Evolutionary conservation across 2,888 invertebrate genomes (phyloP), one percentile per base, ranked within the genome.

Genomic region (Drosophila cracens): DNA sequence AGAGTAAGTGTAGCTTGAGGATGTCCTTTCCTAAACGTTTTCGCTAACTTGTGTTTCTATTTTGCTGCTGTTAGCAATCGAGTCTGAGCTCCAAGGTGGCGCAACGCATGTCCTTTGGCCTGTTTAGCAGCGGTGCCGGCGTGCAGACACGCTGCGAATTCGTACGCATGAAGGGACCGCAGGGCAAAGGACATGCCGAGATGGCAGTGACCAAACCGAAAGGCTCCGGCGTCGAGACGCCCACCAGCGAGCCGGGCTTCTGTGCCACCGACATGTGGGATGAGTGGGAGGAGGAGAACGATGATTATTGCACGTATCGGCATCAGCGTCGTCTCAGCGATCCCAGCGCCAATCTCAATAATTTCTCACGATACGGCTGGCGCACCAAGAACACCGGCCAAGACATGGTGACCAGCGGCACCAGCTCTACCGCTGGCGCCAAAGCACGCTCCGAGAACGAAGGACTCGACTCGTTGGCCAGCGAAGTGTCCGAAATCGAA

Each of bases 101-200:
- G 46, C 98, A 98, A 94, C 95, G 98, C 87, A 98, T 98, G 98
- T 98, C 98, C 59, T 97, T 98, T 93, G 98, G 98, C 0, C 95
- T 98, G 76, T 97, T 97, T 92, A 97, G 97, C 77, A 94, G 95
- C 56, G 95, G 96, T 66, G 94, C 95, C 72, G 94, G 95, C 61
- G 95, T 96, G 60, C 97, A 97, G 93, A 93, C 93, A 1, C 95
- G 99, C 66, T 97, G 99, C 91, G 99, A 99, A 94, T 99, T 99
- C 94, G 99, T 99, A 57, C 95, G 98, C 72, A 98, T 99, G 98
- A 97, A 99, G 93, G 99, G 99, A 18, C 99, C 99, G 18, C 96
- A 97, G 91, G 98, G 98, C 79, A 99, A 98, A 94, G 98, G 97
- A 0, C 97, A 98, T 94, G 99, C 99, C 0, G 99, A 99, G 94